Evolutionary conservation across 64 coral and sea anemone genomes (phyloP).

Genomic region (Orbicella faveolata): DNA sequence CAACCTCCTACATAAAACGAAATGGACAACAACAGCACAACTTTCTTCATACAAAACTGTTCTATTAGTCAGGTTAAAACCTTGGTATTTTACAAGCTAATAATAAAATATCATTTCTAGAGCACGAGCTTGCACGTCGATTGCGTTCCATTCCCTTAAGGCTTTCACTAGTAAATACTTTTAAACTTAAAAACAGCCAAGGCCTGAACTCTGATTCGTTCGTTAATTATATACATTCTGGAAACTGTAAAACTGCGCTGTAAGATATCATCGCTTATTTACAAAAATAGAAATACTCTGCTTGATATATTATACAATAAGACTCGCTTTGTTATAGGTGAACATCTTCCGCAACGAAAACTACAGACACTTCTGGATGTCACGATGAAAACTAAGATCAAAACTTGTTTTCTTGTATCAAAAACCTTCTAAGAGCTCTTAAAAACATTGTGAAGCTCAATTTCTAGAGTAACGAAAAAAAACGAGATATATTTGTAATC

Average conservation of each 20-base stretch:
- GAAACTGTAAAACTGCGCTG: background rate
- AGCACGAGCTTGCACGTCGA: background rate
- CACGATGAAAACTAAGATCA: background rate
- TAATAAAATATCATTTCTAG: background rate
- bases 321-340: slow-evolving; percentile 25
- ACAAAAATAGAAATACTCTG: slow-evolving; percentile 68
- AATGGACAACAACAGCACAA: background rate
- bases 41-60: slow-evolving; percentile 5
- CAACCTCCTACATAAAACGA: too few species aligned
- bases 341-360: background rate
- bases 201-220: background rate
- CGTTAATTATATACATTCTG: slow-evolving; percentile 29
- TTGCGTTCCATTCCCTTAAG: background rate
- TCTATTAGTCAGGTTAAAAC: slow-evolving; percentile 17
- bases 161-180: too few species aligned
- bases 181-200: background rate
- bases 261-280: slow-evolving; percentile 52
- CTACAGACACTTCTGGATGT: background rate
- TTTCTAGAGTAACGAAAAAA: background rate
- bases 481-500: background rate
- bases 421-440: background rate
- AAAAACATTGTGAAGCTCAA: background rate
- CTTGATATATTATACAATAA: slow-evolving; percentile 40
- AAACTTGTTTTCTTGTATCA: background rate
- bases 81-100: slow-evolving; percentile 5